Evolutionary conservation across 2,113 vertebrate genomes (phyloP).

Genomic region (Vanacampus margaritifer): DNA sequence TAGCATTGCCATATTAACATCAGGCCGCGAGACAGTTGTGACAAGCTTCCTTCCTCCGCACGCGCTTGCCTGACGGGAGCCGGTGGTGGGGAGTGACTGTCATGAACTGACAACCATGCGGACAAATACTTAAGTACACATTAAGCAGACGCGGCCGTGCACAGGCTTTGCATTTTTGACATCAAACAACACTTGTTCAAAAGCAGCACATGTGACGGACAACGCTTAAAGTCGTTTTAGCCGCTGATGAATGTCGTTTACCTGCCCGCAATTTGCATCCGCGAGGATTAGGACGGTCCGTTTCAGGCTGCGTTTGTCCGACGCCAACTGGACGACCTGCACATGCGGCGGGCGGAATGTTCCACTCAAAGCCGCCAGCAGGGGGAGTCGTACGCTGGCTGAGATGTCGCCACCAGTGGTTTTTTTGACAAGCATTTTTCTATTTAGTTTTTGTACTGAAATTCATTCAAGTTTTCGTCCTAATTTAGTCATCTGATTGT

Average conservation of each 20-base stretch:
- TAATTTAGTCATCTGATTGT: too few species aligned
- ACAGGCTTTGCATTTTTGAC: constrained; percentile 42
- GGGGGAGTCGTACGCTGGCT: background rate
- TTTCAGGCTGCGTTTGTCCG: background rate
- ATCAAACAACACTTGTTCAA: constrained; percentile 32
- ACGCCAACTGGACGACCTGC: background rate
- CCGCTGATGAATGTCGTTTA: constrained; percentile 44
- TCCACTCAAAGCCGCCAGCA: background rate
- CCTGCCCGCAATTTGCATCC: constrained; percentile 20
- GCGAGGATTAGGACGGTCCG: constrained; percentile 26
- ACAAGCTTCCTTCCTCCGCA: constrained; percentile 70
- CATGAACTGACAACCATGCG: constrained; percentile 40
- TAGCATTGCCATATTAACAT: constrained; percentile 79
- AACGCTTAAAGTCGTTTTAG: constrained; percentile 43
- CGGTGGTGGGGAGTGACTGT: constrained; percentile 21
- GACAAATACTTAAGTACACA: constrained; percentile 26
- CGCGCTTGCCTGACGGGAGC: constrained; percentile 56
- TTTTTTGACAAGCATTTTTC: too few species aligned
- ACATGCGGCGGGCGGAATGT: background rate
- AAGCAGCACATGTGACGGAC: constrained; percentile 23
- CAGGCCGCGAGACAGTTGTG: constrained; percentile 72
- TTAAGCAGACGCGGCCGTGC: constrained; percentile 23
- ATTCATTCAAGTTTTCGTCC: too few species aligned
- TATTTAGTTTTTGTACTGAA: too few species aligned
- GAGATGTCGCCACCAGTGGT: background rate